Conservation (phyloP, 2,888 invertebrate species). For the Volucella inanis region DNA sequence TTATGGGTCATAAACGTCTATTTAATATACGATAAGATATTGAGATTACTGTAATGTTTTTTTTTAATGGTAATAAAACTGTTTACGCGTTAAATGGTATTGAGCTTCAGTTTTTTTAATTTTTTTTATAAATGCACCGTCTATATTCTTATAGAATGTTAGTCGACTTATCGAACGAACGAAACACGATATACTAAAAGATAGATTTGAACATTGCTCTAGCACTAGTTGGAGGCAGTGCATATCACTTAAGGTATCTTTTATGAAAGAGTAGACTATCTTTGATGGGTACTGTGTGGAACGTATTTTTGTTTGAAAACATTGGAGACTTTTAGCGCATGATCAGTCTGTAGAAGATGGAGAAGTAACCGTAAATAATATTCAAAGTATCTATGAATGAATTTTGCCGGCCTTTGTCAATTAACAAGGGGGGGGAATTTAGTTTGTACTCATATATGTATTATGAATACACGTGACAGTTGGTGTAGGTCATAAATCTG, state of each 20-base stretch:
- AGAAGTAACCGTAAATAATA: slow-evolving; percentile 13
- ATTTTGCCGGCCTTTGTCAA: slow-evolving; percentile 40
- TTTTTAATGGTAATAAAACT: not conserved
- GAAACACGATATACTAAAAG: slow-evolving; percentile 60
- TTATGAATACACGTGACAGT: slow-evolving; percentile 30
- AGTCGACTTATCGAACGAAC: slow-evolving; percentile 49
- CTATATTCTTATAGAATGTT: not conserved
- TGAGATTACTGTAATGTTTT: not conserved
- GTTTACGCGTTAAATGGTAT: not conserved
- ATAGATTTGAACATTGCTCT: slow-evolving; percentile 32
- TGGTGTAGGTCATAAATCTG: slow-evolving; percentile 61
- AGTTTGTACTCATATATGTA: not conserved
- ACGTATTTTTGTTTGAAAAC: slow-evolving; percentile 64
- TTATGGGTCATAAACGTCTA: not conserved
- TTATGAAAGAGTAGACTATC: slow-evolving; percentile 55
- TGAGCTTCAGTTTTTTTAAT: not conserved
- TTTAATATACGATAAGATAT: slow-evolving; percentile 3
- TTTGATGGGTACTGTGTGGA: slow-evolving; percentile 33
- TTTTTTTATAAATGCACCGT: not conserved
- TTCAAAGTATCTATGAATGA: slow-evolving; percentile 57
- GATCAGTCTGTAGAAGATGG: not conserved
- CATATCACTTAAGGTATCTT: slow-evolving; percentile 45
- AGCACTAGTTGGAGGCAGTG: slow-evolving; percentile 24
- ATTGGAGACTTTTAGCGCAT: slow-evolving; percentile 68
- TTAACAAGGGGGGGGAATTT: slow-evolving; percentile 1